These are phyloP conservation scores for Heterodera carotae DNA, from an alignment of 1,140 invertebrate species.

Conservation along the genomic window DNA sequence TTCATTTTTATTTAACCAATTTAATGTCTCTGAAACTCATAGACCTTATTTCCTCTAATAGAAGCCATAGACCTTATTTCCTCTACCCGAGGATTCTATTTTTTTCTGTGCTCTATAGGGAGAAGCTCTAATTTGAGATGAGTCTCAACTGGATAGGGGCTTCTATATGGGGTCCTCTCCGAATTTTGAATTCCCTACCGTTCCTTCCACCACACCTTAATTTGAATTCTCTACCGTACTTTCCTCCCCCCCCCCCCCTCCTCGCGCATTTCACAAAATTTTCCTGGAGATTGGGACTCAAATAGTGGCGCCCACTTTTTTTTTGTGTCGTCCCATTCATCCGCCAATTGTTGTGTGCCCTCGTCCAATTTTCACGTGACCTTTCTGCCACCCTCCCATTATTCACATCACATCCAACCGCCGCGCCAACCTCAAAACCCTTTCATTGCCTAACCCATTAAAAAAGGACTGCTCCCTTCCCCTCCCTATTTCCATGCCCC, in stretches of 20 bases:
- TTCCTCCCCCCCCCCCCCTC: not conserved
- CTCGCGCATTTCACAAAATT: not conserved
- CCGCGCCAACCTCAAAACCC: not conserved
- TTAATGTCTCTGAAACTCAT: too few species aligned
- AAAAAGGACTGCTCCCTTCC: not conserved
- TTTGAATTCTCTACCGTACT: constrained; percentile 16
- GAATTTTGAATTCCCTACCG: too few species aligned
- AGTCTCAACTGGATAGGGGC: too few species aligned
- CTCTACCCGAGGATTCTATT: too few species aligned
- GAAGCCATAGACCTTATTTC: too few species aligned
- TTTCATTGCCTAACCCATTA: too few species aligned
- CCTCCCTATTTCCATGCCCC: not conserved
- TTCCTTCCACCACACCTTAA: too few species aligned
- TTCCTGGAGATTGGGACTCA: not conserved
- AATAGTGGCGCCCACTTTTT: not conserved
- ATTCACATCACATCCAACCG: too few species aligned
- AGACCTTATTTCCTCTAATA: too few species aligned
- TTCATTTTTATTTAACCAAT: not conserved
- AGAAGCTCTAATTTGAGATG: too few species aligned
- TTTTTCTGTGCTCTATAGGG: too few species aligned
- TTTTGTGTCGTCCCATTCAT: constrained; percentile 1
- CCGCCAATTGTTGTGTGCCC: not conserved
- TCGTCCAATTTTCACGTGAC: constrained; percentile 10
- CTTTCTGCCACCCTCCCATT: not conserved
- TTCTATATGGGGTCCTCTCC: too few species aligned